Evolutionary conservation across 2,797 vertebrate species (phyloP).

Genomic region (Cottoperca gobio): DNA sequence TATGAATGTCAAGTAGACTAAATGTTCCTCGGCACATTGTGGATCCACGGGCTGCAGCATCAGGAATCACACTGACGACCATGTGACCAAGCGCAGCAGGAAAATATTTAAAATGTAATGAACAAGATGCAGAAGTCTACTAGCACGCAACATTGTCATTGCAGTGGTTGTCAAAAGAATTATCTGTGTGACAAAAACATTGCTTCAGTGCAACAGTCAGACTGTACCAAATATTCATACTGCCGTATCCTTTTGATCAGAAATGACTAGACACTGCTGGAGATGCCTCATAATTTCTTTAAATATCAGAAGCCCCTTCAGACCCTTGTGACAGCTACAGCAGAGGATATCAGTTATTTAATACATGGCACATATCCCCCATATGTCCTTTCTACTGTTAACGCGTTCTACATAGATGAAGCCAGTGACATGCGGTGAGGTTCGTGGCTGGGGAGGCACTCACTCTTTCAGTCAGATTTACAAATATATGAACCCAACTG

Average conservation of each 20-base stretch:
- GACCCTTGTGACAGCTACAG: slow-evolving; percentile 53
- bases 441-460: no score
- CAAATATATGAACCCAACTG: no score
- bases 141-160: slow-evolving; percentile 11
- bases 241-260: slow-evolving; percentile 44
- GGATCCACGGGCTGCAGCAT: slow-evolving; percentile 62
- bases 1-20: slow-evolving; percentile 81
- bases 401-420: slow-evolving; percentile 11
- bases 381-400: slow-evolving; percentile 24
- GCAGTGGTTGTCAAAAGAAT: slow-evolving; percentile 14
- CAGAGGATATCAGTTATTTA: slow-evolving; percentile 46
- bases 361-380: slow-evolving; percentile 31
- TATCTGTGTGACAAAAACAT: slow-evolving; percentile 5
- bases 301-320: slow-evolving; percentile 39
- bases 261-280: slow-evolving; percentile 30
- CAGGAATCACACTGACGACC: slow-evolving; percentile 65
- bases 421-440: no score
- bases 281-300: slow-evolving; percentile 31
- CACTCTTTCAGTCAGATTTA: no score
- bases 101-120: slow-evolving; percentile 53
- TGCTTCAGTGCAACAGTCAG: slow-evolving; percentile 21
- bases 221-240: slow-evolving; percentile 16
- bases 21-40: slow-evolving; percentile 73
- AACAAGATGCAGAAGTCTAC: slow-evolving; percentile 46
- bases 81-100: slow-evolving; percentile 47